Conservation (phyloP, 2,113 vertebrate genomes). For the Ochotona princeps region DNA sequence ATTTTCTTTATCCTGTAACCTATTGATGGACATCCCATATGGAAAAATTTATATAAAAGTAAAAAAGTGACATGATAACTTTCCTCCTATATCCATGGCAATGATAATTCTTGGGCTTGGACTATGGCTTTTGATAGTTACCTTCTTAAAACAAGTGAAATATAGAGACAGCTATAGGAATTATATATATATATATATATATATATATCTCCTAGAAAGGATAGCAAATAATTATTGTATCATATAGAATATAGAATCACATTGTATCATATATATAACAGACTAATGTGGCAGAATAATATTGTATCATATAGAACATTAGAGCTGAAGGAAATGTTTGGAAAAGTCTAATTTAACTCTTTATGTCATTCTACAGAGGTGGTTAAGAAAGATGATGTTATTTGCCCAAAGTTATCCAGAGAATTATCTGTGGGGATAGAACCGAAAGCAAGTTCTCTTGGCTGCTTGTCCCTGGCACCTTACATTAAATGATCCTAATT, state of each 20-base stretch:
- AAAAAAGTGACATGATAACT: constrained; percentile 35
- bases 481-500: not conserved
- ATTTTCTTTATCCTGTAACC: too few relatives aligned
- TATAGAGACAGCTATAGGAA: not conserved
- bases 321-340: constrained; percentile 36
- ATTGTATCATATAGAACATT: not conserved
- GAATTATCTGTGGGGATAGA: not conserved
- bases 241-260: too few relatives aligned
- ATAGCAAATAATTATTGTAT: not conserved
- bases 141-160: constrained; percentile 42
- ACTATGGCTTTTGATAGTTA: constrained; percentile 23
- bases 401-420: not conserved
- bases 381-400: not conserved
- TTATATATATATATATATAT: not conserved
- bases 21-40: too few relatives aligned
- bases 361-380: not conserved
- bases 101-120: constrained; percentile 31
- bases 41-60: not conserved
- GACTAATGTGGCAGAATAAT: too few relatives aligned
- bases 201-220: constrained; percentile 31
- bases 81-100: constrained; percentile 16
- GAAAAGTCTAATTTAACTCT: not conserved
- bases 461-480: not conserved
- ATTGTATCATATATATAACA: too few relatives aligned
- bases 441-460: not conserved